Base-by-base conservation (phyloP, 2,797 vertebrate species). In the Varecia variegata region DNA sequence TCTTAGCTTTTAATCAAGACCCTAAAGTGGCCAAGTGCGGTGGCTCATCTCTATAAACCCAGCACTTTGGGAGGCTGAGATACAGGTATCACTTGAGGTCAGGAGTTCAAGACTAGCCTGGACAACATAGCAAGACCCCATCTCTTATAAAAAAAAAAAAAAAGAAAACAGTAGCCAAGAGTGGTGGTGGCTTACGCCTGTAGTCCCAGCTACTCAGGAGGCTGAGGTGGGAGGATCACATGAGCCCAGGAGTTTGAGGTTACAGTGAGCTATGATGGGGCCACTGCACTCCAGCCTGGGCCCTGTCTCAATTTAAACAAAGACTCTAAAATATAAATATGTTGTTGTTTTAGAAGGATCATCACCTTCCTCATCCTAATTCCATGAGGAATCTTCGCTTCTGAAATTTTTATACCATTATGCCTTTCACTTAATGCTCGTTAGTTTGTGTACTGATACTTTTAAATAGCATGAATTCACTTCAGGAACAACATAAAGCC, bases 401-500 rank as follows among this genome's bases (percentile, higher is more conserved):
- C 50, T 18, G 80, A 92, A 88, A 74, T 90, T 73, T 95, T 85
- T 95, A 91, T 97, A 94, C 96, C 85, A 94, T 52, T 86, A 97
- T 92, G 95, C 0, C 25, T 93, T 96, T 96, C 94, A 98, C 94
- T 97, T 97, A 93, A 94, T 89, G 96, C 86, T 97, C 97, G 93
- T 79, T 68, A 68, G 93, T 96, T 97, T 97, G 95, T 96, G 90
- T 95, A 98, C 94, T 97, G 90, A 88, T 95, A 97, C 97, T 93
- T 95, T 97, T 91, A 97, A 97, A 97, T 97, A 90, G 94, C 79
- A 97, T 93, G 87, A 94, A 97, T 97, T 97, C 95, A 97, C 83
- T 97, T 92, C 87, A 97, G 92, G 91, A 97, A 96, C 95, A 96
- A 97, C 86, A 97, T 95, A 98, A 97, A 98, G 90, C 68, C 67